These are phyloP conservation scores for Celastrina argiolus DNA, from an alignment of 2,888 invertebrate species.

Conservation along the genomic window DNA sequence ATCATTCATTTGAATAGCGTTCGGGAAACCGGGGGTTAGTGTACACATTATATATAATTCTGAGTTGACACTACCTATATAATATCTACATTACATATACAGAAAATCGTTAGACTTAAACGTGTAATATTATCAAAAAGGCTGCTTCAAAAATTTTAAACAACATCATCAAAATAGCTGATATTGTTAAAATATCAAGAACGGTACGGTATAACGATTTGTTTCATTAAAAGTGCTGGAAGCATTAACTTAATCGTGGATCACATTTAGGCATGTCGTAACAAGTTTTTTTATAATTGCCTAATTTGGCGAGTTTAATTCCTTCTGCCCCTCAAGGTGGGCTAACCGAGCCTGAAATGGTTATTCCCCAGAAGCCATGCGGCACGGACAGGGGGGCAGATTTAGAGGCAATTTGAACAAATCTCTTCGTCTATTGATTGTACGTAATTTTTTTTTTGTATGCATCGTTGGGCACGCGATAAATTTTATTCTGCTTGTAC, in stretches of 20 bases:
- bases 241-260: background rate
- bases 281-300: conserved; percentile 53
- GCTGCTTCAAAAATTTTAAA: too few species aligned
- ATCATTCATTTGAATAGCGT: too few species aligned
- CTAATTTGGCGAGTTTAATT: conserved; percentile 62
- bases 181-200: too few species aligned
- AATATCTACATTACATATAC: too few species aligned
- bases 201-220: background rate
- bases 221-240: background rate
- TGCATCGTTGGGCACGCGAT: conserved; percentile 51
- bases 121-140: too few species aligned
- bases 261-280: background rate
- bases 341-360: conserved; percentile 67
- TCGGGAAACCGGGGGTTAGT: too few species aligned
- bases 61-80: too few species aligned
- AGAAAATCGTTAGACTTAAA: too few species aligned
- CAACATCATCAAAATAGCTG: too few species aligned
- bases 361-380: conserved; percentile 48
- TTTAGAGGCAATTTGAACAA: conserved; percentile 56
- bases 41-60: too few species aligned
- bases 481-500: conserved; percentile 26
- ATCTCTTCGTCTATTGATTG: conserved; percentile 58
- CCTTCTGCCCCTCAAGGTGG: conserved; percentile 55
- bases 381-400: conserved; percentile 51
- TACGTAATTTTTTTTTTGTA: conserved; percentile 50